Percentiles rank a stretch among this genome's conserved stretches.
Evolutionary conservation across 2,888 invertebrate genomes (phyloP).

Genomic region (Epirrhoe alternata): DNA sequence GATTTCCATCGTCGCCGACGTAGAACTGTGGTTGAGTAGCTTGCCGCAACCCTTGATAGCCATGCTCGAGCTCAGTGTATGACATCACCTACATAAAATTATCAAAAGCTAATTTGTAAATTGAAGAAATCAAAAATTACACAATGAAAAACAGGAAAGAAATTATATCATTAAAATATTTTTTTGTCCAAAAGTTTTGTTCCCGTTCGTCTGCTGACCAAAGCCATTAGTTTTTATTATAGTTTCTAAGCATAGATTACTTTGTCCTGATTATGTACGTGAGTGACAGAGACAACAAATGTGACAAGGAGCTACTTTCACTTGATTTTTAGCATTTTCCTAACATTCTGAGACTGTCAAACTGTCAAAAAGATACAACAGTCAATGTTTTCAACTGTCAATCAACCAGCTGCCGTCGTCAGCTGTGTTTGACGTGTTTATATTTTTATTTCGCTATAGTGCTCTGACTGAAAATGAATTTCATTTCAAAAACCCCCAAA

Average conservation of each 20-base stretch:
- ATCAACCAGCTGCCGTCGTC: not conserved
- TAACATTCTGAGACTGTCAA: not conserved
- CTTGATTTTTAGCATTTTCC: not conserved
- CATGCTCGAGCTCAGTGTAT: conserved; percentile 96
- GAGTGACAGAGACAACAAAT: conserved; percentile 1
- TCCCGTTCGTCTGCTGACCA: conserved; percentile 5
- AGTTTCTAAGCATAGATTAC: conserved; percentile 7
- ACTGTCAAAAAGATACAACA: not conserved
- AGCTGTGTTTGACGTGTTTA: not conserved
- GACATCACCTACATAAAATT: conserved; percentile 88
- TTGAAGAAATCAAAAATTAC: conserved; percentile 13
- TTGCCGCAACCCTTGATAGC: conserved; percentile 94
- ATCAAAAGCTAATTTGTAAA: conserved; percentile 6
- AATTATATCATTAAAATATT: conserved; percentile 17
- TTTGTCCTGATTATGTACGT: not conserved
- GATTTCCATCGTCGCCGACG: conserved; percentile 89
- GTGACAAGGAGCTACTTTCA: not conserved
- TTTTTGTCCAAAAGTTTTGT: conserved; percentile 9
- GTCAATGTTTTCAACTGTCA: not conserved
- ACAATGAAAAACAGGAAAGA: conserved; percentile 11
- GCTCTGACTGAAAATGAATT: conserved; percentile 15
- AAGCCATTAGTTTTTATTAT: not conserved
- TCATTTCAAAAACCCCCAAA: conserved; percentile 16
- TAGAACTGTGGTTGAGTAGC: conserved; percentile 89
- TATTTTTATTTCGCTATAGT: not conserved